Conservation (phyloP, 1,140 invertebrate genomes). For the Rhagoletis pomonella region DNA sequence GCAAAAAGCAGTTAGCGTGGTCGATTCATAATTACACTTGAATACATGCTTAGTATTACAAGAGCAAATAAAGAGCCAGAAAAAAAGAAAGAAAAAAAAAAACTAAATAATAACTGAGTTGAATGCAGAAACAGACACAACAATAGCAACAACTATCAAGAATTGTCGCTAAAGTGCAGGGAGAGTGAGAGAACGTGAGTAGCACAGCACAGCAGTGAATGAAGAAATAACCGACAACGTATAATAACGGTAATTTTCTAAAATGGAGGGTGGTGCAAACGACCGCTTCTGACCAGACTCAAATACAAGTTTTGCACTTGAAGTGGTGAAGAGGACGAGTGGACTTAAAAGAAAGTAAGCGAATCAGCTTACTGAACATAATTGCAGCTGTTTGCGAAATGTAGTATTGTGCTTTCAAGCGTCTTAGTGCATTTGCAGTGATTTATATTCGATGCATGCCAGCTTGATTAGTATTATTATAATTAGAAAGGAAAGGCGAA, state of each 20-base stretch:
- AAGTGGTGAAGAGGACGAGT: background rate
- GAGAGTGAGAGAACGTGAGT: background rate
- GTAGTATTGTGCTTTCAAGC: too few relatives aligned
- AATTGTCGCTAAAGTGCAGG: too few relatives aligned
- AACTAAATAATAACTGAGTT: background rate
- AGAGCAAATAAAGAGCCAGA: background rate
- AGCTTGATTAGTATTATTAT: background rate
- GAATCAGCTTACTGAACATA: background rate
- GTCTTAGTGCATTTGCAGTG: background rate
- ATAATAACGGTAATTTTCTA: background rate
- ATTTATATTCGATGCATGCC: background rate
- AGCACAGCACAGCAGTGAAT: background rate
- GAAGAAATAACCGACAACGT: background rate
- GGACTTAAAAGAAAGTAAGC: too few relatives aligned
- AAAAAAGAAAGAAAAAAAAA: background rate
- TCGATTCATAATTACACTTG: conserved; percentile 36
- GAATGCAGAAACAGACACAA: conserved; percentile 39
- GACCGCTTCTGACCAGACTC: conserved; percentile 20
- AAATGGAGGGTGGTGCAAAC: background rate
- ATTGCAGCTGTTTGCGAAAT: background rate
- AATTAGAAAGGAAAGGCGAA: background rate
- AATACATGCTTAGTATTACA: conserved; percentile 21
- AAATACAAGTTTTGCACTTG: background rate
- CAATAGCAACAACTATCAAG: background rate
- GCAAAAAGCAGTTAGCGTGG: background rate